These are phyloP conservation scores for Palythoa caribaeorum DNA, from an alignment of 92 coral and sea anemone species.

Conservation along the genomic window DNA sequence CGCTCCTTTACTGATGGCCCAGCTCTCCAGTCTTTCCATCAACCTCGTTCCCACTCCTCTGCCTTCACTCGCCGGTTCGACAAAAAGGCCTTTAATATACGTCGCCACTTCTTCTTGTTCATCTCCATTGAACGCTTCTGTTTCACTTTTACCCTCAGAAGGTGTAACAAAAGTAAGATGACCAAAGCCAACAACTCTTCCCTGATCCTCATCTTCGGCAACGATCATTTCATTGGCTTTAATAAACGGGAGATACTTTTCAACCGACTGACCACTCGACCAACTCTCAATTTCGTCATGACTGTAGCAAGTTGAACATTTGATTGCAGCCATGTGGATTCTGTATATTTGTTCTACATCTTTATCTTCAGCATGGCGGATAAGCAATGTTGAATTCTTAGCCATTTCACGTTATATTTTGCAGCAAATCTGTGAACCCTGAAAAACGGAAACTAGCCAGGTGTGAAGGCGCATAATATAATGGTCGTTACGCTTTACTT, in stretches of 20 bases:
- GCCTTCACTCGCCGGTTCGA: conserved; percentile 72
- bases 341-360: conserved; percentile 68
- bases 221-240: conserved; percentile 67
- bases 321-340: conserved; percentile 74
- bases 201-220: conserved; percentile 41
- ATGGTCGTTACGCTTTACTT: no score
- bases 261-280: conserved; percentile 62
- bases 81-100: conserved; percentile 71
- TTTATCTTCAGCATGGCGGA: conserved; percentile 64
- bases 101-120: not conserved
- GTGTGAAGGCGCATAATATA: no score
- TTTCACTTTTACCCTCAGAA: not conserved
- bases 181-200: conserved; percentile 76
- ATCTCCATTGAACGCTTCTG: not conserved
- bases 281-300: conserved; percentile 65
- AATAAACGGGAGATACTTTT: conserved; percentile 63
- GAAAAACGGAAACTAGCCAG: no score
- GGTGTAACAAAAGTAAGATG: conserved; percentile 55
- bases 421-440: not conserved
- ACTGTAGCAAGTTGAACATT: conserved; percentile 75
- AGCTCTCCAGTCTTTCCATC: conserved; percentile 63
- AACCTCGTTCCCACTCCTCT: conserved; percentile 73
- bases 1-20: conserved; percentile 62
- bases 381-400: not conserved
- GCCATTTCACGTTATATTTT: not conserved